A percentile compares a stretch with the other conserved stretches of the same genome.
Conservation (phyloP, 2,888 invertebrate genomes). For the Dicyrtomina minuta region DNA sequence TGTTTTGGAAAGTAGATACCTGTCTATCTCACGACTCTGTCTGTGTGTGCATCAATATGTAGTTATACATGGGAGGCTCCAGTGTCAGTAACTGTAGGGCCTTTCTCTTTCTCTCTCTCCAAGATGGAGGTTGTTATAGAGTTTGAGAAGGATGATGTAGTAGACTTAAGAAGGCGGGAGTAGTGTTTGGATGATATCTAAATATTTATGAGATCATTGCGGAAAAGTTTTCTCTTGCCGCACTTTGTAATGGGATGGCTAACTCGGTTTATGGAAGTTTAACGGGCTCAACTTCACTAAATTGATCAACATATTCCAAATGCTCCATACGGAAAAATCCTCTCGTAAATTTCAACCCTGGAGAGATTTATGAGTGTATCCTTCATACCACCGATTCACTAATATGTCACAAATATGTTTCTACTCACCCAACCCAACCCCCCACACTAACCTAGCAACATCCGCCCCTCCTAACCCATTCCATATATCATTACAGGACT, state of each 20-base stretch:
- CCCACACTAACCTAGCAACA: not conserved
- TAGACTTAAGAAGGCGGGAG: not conserved
- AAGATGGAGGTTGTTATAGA: not conserved
- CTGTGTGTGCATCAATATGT: not conserved
- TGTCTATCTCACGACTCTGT: not conserved
- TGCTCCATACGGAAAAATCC: conserved; percentile 28
- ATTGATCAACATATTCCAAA: conserved; percentile 39
- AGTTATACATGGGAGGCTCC: not conserved
- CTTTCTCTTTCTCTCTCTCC: no score
- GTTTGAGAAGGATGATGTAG: conserved; percentile 18
- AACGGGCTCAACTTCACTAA: conserved; percentile 35
- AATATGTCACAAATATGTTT: conserved; percentile 29
- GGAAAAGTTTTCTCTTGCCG: conserved; percentile 37
- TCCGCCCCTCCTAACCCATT: not conserved
- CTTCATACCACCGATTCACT: not conserved
- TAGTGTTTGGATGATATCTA: conserved; percentile 38
- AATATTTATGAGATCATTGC: conserved; percentile 43
- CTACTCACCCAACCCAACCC: conserved; percentile 1
- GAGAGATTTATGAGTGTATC: conserved; percentile 26
- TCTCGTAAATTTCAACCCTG: conserved; percentile 24
- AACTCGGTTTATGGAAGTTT: conserved; percentile 41
- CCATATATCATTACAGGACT: no score
- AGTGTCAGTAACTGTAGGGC: no score
- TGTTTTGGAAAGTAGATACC: not conserved
- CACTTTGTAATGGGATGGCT: conserved; percentile 41